Percentiles rank a stretch among this genome's conserved stretches.
These are phyloP conservation scores for Gila orcuttii DNA, from an alignment of 2,113 vertebrate species.

Conservation along the genomic window DNA sequence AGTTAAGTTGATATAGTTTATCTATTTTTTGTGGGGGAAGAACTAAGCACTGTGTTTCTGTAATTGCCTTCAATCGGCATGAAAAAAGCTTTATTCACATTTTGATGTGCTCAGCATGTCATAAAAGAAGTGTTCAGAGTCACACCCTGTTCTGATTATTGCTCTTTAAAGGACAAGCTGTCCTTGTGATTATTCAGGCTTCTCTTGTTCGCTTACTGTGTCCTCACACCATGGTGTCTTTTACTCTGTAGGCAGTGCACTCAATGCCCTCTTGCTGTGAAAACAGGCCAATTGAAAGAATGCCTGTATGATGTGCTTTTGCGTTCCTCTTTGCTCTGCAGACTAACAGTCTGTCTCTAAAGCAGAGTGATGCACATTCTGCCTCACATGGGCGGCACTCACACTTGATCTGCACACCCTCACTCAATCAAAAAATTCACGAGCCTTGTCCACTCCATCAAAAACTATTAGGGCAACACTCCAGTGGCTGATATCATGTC, in stretches of 20 bases:
- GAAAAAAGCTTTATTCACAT: not conserved
- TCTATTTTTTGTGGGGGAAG: not conserved
- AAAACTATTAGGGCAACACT: constrained; percentile 42
- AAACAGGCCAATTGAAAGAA: constrained; percentile 21
- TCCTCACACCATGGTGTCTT: constrained; percentile 9
- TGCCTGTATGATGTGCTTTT: constrained; percentile 4
- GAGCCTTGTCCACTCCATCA: constrained; percentile 60
- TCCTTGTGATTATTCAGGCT: constrained; percentile 31
- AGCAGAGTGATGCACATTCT: not conserved
- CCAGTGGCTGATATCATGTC: constrained; percentile 51
- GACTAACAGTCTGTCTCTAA: constrained; percentile 4
- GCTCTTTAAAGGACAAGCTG: constrained; percentile 8
- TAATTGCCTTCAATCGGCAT: not conserved
- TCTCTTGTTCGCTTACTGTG: not conserved
- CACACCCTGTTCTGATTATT: not conserved
- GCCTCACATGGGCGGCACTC: constrained; percentile 19
- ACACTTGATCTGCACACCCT: constrained; percentile 52
- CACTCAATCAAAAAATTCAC: constrained; percentile 58
- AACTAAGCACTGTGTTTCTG: not conserved
- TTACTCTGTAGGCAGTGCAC: constrained; percentile 3
- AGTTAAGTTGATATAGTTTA: not conserved
- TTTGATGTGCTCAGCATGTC: not conserved
- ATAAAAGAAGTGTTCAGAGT: not conserved
- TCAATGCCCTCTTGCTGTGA: constrained; percentile 22
- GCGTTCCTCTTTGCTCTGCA: constrained; percentile 20